These are phyloP conservation scores for Ceriagrion tenellum DNA, from an alignment of 2,888 invertebrate genomes.

Conservation along the genomic window DNA sequence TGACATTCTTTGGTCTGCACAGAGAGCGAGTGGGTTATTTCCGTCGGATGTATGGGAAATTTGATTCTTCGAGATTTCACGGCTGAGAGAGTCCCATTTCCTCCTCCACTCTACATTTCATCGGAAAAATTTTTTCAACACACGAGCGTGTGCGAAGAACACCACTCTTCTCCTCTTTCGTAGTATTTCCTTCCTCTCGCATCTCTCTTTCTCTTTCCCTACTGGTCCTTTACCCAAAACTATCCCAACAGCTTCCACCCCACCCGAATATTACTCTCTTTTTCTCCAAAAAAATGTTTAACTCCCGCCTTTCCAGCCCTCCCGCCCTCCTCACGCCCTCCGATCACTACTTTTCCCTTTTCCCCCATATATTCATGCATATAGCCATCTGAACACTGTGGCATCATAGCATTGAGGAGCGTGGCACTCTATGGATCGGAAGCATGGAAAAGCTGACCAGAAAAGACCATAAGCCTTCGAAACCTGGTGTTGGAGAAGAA, in stretches of 20 bases:
- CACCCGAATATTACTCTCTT: neutral
- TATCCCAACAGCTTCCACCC: neutral
- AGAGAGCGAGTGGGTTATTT: neutral
- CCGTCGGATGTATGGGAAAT: neutral
- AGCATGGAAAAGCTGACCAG: no score
- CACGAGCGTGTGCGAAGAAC: neutral
- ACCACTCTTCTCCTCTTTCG: neutral
- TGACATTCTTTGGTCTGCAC: neutral
- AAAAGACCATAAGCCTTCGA: no score
- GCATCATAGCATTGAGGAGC: no score
- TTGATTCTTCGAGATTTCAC: neutral
- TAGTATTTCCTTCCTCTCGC: neutral
- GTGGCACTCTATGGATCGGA: no score
- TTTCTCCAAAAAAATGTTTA: slow-evolving; percentile 17
- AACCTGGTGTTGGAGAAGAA: no score
- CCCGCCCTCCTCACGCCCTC: neutral
- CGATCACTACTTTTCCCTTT: no score
- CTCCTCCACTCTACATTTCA: neutral
- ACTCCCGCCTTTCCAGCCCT: neutral
- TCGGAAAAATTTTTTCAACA: neutral
- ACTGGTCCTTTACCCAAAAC: neutral
- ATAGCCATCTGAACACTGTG: no score
- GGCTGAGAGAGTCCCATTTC: neutral
- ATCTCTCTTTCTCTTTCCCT: neutral
- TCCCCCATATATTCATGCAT: no score